phyloP scores from a whole-genome alignment of 2,888 invertebrate species.

The Cheilosia scutellata region DNA sequence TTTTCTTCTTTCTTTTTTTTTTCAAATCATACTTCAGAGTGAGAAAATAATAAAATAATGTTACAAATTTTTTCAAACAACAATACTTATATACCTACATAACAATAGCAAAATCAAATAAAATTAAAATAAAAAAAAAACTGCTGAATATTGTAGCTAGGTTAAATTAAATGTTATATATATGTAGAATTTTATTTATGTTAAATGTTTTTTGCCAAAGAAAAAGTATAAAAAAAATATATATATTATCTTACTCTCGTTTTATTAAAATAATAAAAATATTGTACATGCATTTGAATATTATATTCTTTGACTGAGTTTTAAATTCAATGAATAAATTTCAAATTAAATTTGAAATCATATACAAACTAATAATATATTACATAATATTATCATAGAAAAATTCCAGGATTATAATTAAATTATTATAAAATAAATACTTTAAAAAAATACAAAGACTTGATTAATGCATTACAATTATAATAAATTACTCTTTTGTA shows the following conservation, averaged over 20 bases:
- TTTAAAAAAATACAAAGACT: conserved; percentile 42
- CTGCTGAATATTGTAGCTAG: conserved; percentile 67
- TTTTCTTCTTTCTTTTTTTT: background rate
- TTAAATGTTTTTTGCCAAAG: conserved; percentile 51
- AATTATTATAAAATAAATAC: conserved; percentile 31
- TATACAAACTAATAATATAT: background rate
- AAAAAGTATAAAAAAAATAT: background rate
- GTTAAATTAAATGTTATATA: conserved; percentile 43
- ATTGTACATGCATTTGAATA: conserved; percentile 5
- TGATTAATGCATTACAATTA: conserved; percentile 30
- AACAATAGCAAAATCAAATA: conserved; percentile 5
- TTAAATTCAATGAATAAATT: conserved; percentile 8
- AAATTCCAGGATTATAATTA: conserved; percentile 24
- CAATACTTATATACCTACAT: background rate
- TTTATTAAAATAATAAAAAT: conserved; percentile 4
- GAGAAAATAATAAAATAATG: conserved; percentile 38
- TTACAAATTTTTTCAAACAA: conserved; percentile 25
- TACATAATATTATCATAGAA: conserved; percentile 35
- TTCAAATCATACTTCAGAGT: conserved; percentile 52
- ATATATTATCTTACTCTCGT: conserved; percentile 19
- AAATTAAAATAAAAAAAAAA: conserved; percentile 8
- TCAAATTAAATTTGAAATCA: conserved; percentile 42
- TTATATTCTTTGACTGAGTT: conserved; percentile 38
- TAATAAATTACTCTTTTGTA: conserved; percentile 34
- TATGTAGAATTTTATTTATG: conserved; percentile 31